These are phyloP conservation scores for Eledona agricola DNA, from an alignment of 2,888 invertebrate genomes.

Conservation along the genomic window DNA sequence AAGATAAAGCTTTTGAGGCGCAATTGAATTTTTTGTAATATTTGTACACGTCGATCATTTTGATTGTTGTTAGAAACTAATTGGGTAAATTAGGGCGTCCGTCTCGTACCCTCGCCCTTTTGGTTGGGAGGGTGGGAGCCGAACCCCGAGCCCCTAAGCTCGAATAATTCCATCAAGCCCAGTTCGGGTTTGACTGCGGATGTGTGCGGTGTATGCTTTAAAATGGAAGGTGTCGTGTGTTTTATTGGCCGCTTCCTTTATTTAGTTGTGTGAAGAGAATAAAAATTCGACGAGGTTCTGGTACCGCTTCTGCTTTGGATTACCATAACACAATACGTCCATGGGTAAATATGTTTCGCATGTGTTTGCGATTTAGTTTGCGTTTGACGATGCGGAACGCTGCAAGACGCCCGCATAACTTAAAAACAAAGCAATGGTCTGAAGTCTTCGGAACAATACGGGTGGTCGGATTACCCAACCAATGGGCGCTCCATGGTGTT, in stretches of 20 bases:
- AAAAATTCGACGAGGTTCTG: slow-evolving; percentile 34
- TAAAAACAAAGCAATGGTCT: slow-evolving; percentile 9
- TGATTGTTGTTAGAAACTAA: too few species aligned
- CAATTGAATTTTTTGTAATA: too few species aligned
- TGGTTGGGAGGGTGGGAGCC: slow-evolving; percentile 19
- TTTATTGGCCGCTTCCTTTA: slow-evolving; percentile 37
- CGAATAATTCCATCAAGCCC: slow-evolving; percentile 18
- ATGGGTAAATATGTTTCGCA: slow-evolving; percentile 33
- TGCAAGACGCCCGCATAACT: not conserved
- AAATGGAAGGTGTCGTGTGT: slow-evolving; percentile 33
- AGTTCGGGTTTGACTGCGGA: slow-evolving; percentile 27
- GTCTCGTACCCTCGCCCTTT: slow-evolving; percentile 19
- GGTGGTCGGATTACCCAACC: too few species aligned
- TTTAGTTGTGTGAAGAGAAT: slow-evolving; percentile 45
- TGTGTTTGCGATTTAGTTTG: slow-evolving; percentile 22
- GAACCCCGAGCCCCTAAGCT: slow-evolving; percentile 12
- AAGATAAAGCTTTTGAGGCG: too few species aligned
- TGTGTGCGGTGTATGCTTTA: slow-evolving; percentile 22
- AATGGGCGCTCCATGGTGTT: too few species aligned
- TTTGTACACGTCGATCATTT: too few species aligned
- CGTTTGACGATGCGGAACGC: slow-evolving; percentile 1
- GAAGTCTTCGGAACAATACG: not conserved
- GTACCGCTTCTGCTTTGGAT: slow-evolving; percentile 11
- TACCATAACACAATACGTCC: too few species aligned
- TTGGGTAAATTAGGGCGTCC: slow-evolving; percentile 28